Conservation (phyloP, 2,113 vertebrate species). For the Eulemur macaco region DNA sequence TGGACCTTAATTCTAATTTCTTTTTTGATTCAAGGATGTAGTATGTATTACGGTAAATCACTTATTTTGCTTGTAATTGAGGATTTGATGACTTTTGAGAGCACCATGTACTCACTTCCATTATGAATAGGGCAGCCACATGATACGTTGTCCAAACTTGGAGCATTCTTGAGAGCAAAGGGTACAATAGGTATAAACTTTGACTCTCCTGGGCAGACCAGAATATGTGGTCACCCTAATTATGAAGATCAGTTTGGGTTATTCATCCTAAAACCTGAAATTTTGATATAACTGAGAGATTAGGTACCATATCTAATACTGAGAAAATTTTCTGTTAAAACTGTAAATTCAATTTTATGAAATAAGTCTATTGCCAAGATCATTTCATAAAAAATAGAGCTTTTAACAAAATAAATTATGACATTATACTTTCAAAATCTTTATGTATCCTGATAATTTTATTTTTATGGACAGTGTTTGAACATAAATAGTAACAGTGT, state of each 20-base stretch:
- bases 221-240: background rate
- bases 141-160: background rate
- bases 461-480: background rate
- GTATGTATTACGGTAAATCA: background rate
- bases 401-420: slow-evolving; percentile 39
- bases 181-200: background rate
- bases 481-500: background rate
- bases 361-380: background rate
- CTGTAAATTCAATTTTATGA: background rate
- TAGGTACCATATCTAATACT: background rate
- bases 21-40: background rate
- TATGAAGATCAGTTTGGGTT: background rate
- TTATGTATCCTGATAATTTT: background rate
- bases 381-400: background rate
- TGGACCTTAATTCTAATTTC: background rate
- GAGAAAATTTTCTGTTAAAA: background rate
- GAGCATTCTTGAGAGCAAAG: background rate
- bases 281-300: background rate
- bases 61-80: background rate
- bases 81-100: background rate
- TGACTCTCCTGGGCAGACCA: background rate
- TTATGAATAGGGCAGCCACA: background rate
- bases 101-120: background rate
- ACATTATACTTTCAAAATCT: background rate
- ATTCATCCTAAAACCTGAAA: slow-evolving; percentile 6